These are phyloP conservation scores for Bombus terrestris DNA, from an alignment of 1,140 invertebrate genomes.

Conservation along the genomic window DNA sequence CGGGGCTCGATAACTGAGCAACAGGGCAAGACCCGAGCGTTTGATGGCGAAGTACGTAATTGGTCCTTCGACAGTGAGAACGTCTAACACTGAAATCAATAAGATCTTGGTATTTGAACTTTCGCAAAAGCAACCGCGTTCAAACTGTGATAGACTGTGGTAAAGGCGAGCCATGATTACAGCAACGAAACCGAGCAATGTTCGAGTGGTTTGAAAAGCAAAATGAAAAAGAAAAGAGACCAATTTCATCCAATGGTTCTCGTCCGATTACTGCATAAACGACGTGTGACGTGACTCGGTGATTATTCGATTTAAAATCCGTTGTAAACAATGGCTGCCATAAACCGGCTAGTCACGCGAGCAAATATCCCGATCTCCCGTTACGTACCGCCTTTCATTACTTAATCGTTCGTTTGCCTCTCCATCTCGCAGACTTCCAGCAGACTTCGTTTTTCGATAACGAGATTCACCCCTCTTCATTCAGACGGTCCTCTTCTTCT, in stretches of 20 bases:
- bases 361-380: neutral
- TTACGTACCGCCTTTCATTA: neutral
- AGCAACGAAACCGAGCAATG: neutral
- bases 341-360: slow-evolving; percentile 5
- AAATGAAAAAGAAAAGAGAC: neutral
- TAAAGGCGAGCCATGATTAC: too few relatives aligned
- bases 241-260: neutral
- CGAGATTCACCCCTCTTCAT: slow-evolving; percentile 29
- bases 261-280: slow-evolving; percentile 13
- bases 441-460: slow-evolving; percentile 5
- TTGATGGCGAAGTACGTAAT: slow-evolving; percentile 4
- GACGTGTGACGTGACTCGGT: neutral
- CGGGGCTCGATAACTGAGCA: too few relatives aligned
- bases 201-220: too few relatives aligned
- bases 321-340: neutral
- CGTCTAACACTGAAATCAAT: neutral
- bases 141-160: neutral
- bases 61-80: slow-evolving; percentile 1
- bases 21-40: neutral
- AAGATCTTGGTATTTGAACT: neutral
- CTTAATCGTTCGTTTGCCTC: neutral
- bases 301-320: slow-evolving; percentile 13
- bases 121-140: neutral
- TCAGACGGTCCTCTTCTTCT: neutral
- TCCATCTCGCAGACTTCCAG: neutral